Conservation (phyloP, 2,888 invertebrate genomes). For the Yponomeuta plumbellus region DNA sequence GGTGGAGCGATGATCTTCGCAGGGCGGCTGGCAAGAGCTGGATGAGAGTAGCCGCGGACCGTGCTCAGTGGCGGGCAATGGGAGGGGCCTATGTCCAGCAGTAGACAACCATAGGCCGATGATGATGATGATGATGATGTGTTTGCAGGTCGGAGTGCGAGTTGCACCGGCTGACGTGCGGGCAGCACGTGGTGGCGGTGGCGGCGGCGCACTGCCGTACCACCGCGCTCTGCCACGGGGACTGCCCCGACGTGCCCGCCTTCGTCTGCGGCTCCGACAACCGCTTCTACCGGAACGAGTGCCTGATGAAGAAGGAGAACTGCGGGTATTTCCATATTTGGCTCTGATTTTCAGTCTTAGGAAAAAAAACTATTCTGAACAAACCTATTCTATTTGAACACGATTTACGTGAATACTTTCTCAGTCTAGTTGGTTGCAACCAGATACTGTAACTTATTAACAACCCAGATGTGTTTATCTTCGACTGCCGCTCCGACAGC, state of each 20-base stretch:
- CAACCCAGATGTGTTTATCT: constrained; percentile 85
- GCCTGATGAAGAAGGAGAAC: constrained; percentile 93
- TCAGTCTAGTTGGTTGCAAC: no score
- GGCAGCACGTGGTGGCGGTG: constrained; percentile 89
- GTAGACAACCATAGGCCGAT: no score
- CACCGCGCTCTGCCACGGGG: constrained; percentile 87
- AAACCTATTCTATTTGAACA: no score
- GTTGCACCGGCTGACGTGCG: constrained; percentile 88
- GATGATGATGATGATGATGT: no score
- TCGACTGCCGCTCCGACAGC: constrained; percentile 93
- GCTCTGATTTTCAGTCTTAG: no score
- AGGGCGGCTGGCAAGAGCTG: no score
- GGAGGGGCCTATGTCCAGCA: no score
- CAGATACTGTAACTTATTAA: no score
- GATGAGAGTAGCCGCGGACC: no score
- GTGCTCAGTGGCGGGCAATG: no score
- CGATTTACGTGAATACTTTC: constrained; percentile 59
- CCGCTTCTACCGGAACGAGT: constrained; percentile 92
- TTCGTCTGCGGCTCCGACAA: constrained; percentile 95
- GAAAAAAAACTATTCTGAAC: no score
- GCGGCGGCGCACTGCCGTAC: constrained; percentile 89
- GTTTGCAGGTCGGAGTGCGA: constrained; percentile 85
- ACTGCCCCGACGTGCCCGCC: constrained; percentile 82
- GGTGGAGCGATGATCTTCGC: no score
- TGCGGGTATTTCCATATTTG: constrained; percentile 79